Evolutionary conservation across 2,888 invertebrate species (phyloP).

Genomic region (Parascotia fuliginaria): DNA sequence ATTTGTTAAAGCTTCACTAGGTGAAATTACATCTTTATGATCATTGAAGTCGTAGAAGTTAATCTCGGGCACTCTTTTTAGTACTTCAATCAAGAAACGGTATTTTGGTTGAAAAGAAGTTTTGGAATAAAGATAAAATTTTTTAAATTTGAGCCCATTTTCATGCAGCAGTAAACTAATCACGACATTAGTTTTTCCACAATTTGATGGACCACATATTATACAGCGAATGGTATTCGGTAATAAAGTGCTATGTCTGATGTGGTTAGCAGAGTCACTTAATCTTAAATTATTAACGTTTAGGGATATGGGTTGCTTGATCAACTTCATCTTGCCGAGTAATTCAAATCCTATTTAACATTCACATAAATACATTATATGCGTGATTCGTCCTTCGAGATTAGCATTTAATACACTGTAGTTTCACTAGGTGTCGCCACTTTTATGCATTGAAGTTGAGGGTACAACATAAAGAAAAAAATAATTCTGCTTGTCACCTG

Average conservation of each 20-base stretch:
- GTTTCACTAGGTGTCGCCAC: too few relatives aligned
- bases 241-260: conserved; percentile 20
- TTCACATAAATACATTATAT: not conserved
- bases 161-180: too few relatives aligned
- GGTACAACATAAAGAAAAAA: too few relatives aligned
- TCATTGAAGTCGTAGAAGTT: conserved; percentile 7
- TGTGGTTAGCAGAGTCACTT: not conserved
- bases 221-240: too few relatives aligned
- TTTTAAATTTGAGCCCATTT: too few relatives aligned
- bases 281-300: conserved; percentile 13
- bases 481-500: too few relatives aligned
- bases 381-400: too few relatives aligned
- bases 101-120: conserved; percentile 29
- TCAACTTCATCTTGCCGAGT: conserved; percentile 8
- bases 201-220: too few relatives aligned
- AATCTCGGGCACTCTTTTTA: conserved; percentile 13
- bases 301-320: conserved; percentile 9
- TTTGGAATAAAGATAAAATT: too few relatives aligned
- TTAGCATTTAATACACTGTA: too few relatives aligned
- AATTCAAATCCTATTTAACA: conserved; percentile 3
- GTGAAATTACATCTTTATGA: not conserved
- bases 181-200: too few relatives aligned
- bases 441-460: too few relatives aligned
- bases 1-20: conserved; percentile 1
- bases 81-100: conserved; percentile 16